These are phyloP conservation scores for Oncorhynchus tshawytscha DNA, from an alignment of 2,113 vertebrate genomes.

Conservation along the genomic window DNA sequence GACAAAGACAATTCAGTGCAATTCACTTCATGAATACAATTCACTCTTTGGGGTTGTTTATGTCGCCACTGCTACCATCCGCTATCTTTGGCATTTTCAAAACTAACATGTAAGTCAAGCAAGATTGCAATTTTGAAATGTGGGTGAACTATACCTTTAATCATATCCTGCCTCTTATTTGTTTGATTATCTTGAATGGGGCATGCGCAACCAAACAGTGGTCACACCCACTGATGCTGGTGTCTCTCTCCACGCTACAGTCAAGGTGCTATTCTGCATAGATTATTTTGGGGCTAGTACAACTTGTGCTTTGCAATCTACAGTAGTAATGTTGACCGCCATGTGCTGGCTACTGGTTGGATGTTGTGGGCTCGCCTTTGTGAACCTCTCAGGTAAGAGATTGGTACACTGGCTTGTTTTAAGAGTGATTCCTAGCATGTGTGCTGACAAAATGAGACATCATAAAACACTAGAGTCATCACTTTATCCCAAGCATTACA, in stretches of 20 bases:
- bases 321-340: slow-evolving; percentile 24
- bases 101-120: too few species aligned
- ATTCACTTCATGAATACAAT: too few species aligned
- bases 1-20: too few species aligned
- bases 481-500: too few species aligned
- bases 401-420: background rate
- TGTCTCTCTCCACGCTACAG: background rate
- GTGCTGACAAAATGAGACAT: background rate
- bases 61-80: too few species aligned
- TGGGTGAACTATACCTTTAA: too few species aligned
- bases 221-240: slow-evolving; percentile 18
- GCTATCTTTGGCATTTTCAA: too few species aligned
- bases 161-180: slow-evolving; percentile 43
- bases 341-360: slow-evolving; percentile 59
- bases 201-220: background rate
- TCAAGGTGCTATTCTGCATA: slow-evolving; percentile 2
- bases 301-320: background rate
- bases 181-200: slow-evolving; percentile 12
- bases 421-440: background rate
- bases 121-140: background rate
- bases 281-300: background rate
- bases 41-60: too few species aligned
- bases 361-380: slow-evolving; percentile 47
- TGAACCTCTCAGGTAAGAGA: slow-evolving; percentile 65
- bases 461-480: too few species aligned